phyloP scores from a whole-genome alignment of 2,888 invertebrate species.

The Ethmia dodecea region DNA sequence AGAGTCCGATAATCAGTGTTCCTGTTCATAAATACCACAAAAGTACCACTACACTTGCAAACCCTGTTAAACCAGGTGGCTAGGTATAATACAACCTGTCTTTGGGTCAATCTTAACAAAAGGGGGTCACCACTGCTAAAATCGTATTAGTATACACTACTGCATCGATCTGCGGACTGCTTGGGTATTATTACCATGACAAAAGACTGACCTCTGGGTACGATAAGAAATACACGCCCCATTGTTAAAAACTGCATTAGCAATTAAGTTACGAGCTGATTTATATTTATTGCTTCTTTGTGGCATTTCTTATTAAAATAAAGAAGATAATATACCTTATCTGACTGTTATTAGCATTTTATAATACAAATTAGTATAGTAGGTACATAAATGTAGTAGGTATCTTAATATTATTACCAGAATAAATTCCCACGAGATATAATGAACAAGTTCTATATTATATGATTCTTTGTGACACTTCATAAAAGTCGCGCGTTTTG shows the following conservation, averaged over 20 bases:
- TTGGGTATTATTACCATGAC: slow-evolving; percentile 50
- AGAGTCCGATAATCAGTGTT: not conserved
- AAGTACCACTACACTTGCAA: not conserved
- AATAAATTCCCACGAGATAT: no score
- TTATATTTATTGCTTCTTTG: no score
- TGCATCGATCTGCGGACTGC: slow-evolving; percentile 36
- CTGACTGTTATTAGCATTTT: no score
- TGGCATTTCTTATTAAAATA: no score
- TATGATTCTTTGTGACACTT: slow-evolving; percentile 28
- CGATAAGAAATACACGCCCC: slow-evolving; percentile 42
- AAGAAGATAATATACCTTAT: no score
- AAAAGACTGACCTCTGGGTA: slow-evolving; percentile 50
- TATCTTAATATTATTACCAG: no score
- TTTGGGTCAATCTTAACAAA: slow-evolving; percentile 52
- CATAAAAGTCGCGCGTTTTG: slow-evolving; percentile 34
- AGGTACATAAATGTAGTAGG: no score
- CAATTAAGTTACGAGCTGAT: no score
- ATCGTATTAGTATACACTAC: slow-evolving; percentile 46
- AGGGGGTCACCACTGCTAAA: slow-evolving; percentile 29
- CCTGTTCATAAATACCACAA: not conserved
- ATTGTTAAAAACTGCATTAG: no score
- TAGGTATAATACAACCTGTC: slow-evolving; percentile 51
- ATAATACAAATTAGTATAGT: no score
- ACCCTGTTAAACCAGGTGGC: slow-evolving; percentile 30
- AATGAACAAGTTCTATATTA: no score